Percentiles rank a stretch among this genome's conserved stretches.
phyloP scores from a whole-genome alignment of 2,113 vertebrate species.

The Synchiropus splendidus region DNA sequence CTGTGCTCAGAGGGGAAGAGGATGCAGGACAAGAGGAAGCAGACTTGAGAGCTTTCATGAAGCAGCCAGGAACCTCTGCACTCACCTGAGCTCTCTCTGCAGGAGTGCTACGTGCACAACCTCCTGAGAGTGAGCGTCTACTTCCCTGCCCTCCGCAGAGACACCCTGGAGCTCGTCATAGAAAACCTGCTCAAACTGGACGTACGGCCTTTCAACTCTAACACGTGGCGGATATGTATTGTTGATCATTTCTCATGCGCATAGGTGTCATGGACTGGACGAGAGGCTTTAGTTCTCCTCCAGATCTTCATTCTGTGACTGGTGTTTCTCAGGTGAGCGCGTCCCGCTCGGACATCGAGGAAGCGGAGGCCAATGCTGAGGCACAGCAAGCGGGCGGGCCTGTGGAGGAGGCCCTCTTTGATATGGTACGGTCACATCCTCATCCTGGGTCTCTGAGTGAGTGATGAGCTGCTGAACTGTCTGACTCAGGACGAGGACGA shows the following conservation, averaged over 20 bases:
- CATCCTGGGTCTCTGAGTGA: not conserved
- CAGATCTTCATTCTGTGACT: conserved; percentile 5
- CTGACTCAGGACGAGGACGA: conserved; percentile 78
- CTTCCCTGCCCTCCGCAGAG: conserved; percentile 75
- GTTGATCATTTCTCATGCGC: too few species aligned
- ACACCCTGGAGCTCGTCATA: conserved; percentile 80
- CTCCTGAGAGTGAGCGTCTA: conserved; percentile 78
- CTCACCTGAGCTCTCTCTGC: conserved; percentile 3
- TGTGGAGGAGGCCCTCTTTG: conserved; percentile 75
- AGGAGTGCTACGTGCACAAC: conserved; percentile 97
- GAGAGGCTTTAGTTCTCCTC: too few species aligned
- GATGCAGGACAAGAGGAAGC: too few species aligned
- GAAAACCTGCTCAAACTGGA: conserved; percentile 86
- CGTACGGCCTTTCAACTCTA: conserved; percentile 63
- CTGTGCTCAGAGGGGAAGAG: too few species aligned
- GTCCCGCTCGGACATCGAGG: conserved; percentile 79
- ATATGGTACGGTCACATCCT: conserved; percentile 72
- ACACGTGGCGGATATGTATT: not conserved
- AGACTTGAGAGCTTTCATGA: too few species aligned
- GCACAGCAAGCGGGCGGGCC: conserved; percentile 36
- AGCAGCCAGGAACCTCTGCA: too few species aligned
- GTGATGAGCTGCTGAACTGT: conserved; percentile 1
- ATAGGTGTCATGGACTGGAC: too few species aligned
- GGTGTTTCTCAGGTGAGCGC: conserved; percentile 78
- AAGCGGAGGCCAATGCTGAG: conserved; percentile 70